Conservation (phyloP, 2,888 invertebrate species). For the Cheilosia scutellata region DNA sequence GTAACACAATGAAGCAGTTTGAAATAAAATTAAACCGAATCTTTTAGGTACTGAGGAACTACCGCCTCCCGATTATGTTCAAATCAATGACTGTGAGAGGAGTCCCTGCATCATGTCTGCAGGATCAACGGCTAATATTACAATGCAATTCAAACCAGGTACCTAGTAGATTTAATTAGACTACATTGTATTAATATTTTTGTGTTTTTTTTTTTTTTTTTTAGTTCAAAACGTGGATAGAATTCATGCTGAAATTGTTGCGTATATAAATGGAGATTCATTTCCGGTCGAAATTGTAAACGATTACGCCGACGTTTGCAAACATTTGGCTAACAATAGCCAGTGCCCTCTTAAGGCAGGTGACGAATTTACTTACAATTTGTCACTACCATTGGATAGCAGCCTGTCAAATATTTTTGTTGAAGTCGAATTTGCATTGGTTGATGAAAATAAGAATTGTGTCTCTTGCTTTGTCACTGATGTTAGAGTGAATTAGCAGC, state of each 20-base stretch:
- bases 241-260: conserved; percentile 79
- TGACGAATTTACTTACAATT: conserved; percentile 81
- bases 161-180: neutral
- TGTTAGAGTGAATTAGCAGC: conserved; percentile 77
- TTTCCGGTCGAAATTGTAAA: conserved; percentile 80
- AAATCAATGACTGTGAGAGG: conserved; percentile 78
- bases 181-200: neutral
- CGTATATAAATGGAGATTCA: conserved; percentile 79
- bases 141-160: conserved; percentile 80
- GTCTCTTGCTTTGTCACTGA: conserved; percentile 78
- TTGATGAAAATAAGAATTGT: conserved; percentile 76
- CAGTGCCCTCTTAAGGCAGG: conserved; percentile 80
- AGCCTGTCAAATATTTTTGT: conserved; percentile 80
- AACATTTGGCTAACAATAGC: conserved; percentile 78
- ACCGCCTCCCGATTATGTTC: conserved; percentile 78
- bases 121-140: conserved; percentile 77
- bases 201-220: neutral
- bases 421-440: conserved; percentile 79
- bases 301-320: conserved; percentile 80
- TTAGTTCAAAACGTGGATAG: conserved; percentile 67
- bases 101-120: conserved; percentile 79
- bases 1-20: neutral
- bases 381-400: conserved; percentile 79
- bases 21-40: neutral
- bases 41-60: conserved; percentile 76